phyloP scores from a whole-genome alignment of 1,140 invertebrate genomes.

The Conus ventricosus region DNA sequence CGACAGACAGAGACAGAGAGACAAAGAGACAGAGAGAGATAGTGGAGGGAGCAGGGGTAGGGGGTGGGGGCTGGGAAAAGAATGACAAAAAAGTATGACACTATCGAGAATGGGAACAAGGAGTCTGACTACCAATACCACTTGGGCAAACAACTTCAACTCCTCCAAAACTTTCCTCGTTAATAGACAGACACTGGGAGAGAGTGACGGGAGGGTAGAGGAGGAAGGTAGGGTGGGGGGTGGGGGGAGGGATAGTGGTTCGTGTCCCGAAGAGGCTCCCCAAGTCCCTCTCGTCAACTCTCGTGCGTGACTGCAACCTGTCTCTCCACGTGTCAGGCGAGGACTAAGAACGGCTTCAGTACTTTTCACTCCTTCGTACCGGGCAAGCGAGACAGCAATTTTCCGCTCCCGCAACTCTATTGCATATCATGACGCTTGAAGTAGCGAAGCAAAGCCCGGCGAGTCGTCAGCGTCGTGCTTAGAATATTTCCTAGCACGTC shows the following conservation, averaged over 20 bases:
- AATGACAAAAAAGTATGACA: background rate
- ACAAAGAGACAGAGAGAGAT: background rate
- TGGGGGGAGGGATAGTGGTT: background rate
- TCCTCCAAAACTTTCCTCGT: conserved; percentile 16
- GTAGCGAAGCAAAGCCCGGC: conserved; percentile 7
- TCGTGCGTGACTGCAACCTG: conserved; percentile 18
- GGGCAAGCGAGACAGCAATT: conserved; percentile 18
- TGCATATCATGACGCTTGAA: conserved; percentile 32
- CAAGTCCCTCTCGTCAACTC: background rate
- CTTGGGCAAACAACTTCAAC: background rate
- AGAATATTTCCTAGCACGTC: conserved; percentile 16
- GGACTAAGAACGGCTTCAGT: background rate
- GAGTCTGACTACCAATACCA: background rate
- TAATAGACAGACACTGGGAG: background rate
- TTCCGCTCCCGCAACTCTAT: conserved; percentile 25
- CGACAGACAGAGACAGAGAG: background rate
- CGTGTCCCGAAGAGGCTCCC: background rate
- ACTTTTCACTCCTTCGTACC: background rate
- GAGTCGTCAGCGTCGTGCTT: background rate
- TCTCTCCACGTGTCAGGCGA: background rate
- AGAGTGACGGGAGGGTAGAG: background rate
- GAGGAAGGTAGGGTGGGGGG: background rate
- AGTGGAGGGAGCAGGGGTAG: background rate
- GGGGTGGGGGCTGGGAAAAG: background rate
- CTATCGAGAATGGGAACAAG: background rate